Evolutionary conservation across 2,888 invertebrate genomes (phyloP), one percentile per base, ranked within the genome.

Genomic region (Heliconius erato): DNA sequence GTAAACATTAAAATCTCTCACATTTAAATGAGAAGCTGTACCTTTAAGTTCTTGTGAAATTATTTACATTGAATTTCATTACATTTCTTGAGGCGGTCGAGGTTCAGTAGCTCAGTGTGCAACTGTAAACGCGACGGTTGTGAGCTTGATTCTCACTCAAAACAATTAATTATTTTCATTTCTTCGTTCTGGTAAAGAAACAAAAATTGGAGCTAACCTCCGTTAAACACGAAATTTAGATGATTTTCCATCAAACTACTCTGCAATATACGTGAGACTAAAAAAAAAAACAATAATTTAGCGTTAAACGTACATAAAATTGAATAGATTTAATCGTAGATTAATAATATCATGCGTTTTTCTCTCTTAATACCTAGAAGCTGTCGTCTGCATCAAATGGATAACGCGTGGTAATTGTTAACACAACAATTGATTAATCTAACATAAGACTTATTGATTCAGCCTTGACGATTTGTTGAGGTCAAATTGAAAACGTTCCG

Each of bases 401-500:
- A 78, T 81, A 81, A 78, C 77, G 71, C 71, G 71, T 49, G 63
- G 81, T 81, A 81, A 67, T 78, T 71, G 78, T 78, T 78, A 81
- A 78, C 78, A 71, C 78, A 71, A 76, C 81, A 81, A 81, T 81
- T 81, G 78, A 81, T 78, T 81, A 81, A 81, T 71, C 81, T 81
- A 63, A 81, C 81, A 49, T 65, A 49, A 71, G 28, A 65, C 49
- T 81, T 65, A 81, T 81, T 81, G 77, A 71, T 81, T 81, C 65
- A 78, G 4, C 81, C 81, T 81, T 81, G 81, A 68, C 19, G 67
- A 49, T 65, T 78, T 28, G 69, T 63, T 28, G 71, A 71, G 77
- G 77, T 77, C 69, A 28, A 71, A 72, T 63, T 49, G 59, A 16
- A 78, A 67, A 35, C 74, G 44, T 74, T 77, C 44, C 23, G 71